Base-by-base conservation (phyloP, 2,113 vertebrate species). In the Apodemus sylvaticus region DNA sequence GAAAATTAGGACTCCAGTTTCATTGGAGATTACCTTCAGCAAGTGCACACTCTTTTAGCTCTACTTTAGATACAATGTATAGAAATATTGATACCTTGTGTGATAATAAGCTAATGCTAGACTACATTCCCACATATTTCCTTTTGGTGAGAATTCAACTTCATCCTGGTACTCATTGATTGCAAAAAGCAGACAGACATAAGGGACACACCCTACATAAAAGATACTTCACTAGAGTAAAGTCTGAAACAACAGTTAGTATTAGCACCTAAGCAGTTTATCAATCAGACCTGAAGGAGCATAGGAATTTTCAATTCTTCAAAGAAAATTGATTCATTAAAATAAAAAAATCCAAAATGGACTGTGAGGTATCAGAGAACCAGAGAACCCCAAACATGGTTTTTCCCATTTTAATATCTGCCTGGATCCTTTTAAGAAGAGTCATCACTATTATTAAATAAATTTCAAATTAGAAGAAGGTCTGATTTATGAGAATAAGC, bases 81-180 rank as follows among this genome's bases (percentile, higher is more conserved):
- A 48, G 3, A 68, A 83, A 88, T 55, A 45, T 0, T 90, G 39
- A 0, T 2, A 3, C 42, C 3, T 0, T 34, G 1, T 77, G 51
- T 66, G 22, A 31, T 48, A 55, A 71, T 48, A 71, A 39, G 6
- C 13, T 74, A 9, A 8, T 45, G 4, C 39, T 10, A 45, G 3
- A 10, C 66, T 68, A 34, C 14, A 11, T 51, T 36, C 2, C 1
- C 1, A 42, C 16, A 8, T 89, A 39, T 45, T 19, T 12, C 0
- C 12, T 82, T 60, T 29, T 34, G 39, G 16, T 68, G 34, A 26
- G 2, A 42, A 17, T 16, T 58, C 26, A 39, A 17, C 13, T 62
- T 60, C 17, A 24, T 45, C 5, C 22, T 3, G 14, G 4, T 24
- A 42, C 7, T 2, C 20, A 17, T 45, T 20, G 58, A 7, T 90